Conservation (phyloP, 1,140 invertebrate genomes). For the Harpegnathos saltator region DNA sequence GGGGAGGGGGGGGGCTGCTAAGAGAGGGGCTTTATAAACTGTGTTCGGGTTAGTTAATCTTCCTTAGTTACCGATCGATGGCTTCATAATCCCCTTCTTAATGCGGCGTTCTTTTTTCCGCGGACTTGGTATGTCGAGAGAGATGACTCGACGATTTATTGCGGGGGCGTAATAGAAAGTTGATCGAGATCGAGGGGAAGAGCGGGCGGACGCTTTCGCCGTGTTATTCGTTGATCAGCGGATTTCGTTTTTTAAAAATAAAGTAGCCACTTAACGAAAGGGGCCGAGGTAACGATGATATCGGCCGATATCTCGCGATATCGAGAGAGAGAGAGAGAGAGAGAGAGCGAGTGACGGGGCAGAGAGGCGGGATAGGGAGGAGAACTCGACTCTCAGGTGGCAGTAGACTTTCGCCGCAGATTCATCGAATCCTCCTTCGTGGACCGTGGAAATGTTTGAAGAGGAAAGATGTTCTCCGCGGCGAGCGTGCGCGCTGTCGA, state of each 20-base stretch:
- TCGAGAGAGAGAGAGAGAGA: background rate
- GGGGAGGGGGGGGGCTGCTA: slow-evolving; percentile 47
- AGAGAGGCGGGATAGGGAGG: too few species aligned
- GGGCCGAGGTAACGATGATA: slow-evolving; percentile 51
- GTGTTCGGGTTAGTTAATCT: slow-evolving; percentile 69
- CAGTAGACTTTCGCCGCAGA: slow-evolving; percentile 35
- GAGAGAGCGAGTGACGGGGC: too few species aligned
- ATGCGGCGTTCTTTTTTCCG: slow-evolving; percentile 51
- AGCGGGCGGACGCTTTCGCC: background rate
- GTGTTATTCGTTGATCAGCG: slow-evolving; percentile 21
- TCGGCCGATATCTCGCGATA: slow-evolving; percentile 27
- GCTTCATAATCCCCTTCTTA: slow-evolving; percentile 71
- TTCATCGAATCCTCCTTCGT: slow-evolving; percentile 56
- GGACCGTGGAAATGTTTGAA: slow-evolving; percentile 51
- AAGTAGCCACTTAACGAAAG: slow-evolving; percentile 37
- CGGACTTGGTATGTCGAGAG: slow-evolving; percentile 56
- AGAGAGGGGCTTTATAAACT: slow-evolving; percentile 70
- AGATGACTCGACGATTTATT: slow-evolving; percentile 72
- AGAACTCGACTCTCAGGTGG: background rate
- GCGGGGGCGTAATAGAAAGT: slow-evolving; percentile 65
- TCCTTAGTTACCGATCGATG: slow-evolving; percentile 72
- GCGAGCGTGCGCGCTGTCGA: background rate
- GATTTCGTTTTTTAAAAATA: slow-evolving; percentile 63
- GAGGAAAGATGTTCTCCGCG: slow-evolving; percentile 35
- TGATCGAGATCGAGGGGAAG: slow-evolving; percentile 39